phyloP scores from a whole-genome alignment of 2,113 vertebrate genomes.

The Anhinga anhinga region DNA sequence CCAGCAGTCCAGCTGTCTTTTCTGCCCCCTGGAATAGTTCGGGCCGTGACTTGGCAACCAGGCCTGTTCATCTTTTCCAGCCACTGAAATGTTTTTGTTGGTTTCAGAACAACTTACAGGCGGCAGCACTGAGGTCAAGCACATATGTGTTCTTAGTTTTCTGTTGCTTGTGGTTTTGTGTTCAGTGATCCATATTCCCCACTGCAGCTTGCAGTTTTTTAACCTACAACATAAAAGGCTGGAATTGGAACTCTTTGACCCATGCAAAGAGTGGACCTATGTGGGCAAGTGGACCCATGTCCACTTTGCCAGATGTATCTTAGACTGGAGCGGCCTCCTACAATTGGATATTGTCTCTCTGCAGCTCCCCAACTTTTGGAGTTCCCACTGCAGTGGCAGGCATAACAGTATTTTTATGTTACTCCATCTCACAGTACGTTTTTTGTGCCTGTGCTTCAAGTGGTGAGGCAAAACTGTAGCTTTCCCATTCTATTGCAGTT shows the following conservation, averaged over 20 bases:
- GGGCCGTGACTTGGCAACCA: constrained; percentile 19
- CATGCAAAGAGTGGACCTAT: neutral
- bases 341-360: neutral
- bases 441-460: neutral
- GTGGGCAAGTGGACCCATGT: neutral
- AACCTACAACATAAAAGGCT: neutral
- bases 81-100: constrained; percentile 37
- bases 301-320: neutral
- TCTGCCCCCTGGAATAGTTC: constrained; percentile 36
- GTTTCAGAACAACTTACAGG: constrained; percentile 32
- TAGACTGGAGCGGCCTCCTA: neutral
- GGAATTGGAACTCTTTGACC: neutral
- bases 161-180: constrained; percentile 35
- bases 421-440: neutral
- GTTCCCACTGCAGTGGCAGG: neutral
- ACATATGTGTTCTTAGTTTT: neutral
- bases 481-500: neutral
- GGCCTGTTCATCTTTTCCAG: constrained; percentile 65
- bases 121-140: constrained; percentile 35
- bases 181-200: neutral
- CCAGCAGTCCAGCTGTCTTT: constrained; percentile 40
- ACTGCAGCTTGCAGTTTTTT: neutral
- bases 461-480: neutral
- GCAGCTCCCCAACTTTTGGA: neutral
- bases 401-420: neutral